Evolutionary conservation across 53 echinoderm and acorn worm genomes (phyloP), one percentile per base, ranked within the genome.

Genomic region (Crossaster papposus): DNA sequence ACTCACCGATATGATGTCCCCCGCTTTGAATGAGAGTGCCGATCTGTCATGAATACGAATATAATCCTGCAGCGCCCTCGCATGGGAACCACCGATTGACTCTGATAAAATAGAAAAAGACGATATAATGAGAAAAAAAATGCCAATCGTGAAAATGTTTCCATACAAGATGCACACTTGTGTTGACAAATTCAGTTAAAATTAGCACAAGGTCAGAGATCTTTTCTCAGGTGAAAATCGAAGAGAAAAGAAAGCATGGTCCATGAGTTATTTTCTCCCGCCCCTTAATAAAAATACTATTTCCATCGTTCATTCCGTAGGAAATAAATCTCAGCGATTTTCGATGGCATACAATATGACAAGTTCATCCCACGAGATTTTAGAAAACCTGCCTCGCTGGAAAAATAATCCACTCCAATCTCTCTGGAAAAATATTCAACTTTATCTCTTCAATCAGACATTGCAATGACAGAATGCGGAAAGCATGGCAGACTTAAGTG

Each of bases 1-100:
- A 93, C 97, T 96, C 90, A 96, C 97, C 30, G 91, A 90, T 52
- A 97, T 91, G 79, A 97, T 89, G 35, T 97, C 97, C 14, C 97
- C 97, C 20, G 94, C 92, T 81, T 92, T 95, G 90, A 97, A 97
- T 26, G 95, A 95, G 33, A 96, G 91, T 26, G 96, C 94, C 51
- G 94, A 92, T 80, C 95, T 30, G 81, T 97, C 97, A 38, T 97
- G 93, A 28, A 95, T 92, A 2, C 93, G 86, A 50, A 79, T 90
- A 44, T 93, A 97, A 68, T 97, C 97, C 94, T 94, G 93, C 38
- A 97, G 91, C 29, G 97, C 97, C 80, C 89, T 90, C 1, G 95
- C 97, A 78, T 96, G 97, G 65, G 89, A 92, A 31, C 94, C 95
- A 77, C 97, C 97, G 54, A 95, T 94, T 14, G 96, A 95, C 51